These are phyloP conservation scores for Xenopus laevis DNA, from an alignment of 2,113 vertebrate species.

Conservation along the genomic window DNA sequence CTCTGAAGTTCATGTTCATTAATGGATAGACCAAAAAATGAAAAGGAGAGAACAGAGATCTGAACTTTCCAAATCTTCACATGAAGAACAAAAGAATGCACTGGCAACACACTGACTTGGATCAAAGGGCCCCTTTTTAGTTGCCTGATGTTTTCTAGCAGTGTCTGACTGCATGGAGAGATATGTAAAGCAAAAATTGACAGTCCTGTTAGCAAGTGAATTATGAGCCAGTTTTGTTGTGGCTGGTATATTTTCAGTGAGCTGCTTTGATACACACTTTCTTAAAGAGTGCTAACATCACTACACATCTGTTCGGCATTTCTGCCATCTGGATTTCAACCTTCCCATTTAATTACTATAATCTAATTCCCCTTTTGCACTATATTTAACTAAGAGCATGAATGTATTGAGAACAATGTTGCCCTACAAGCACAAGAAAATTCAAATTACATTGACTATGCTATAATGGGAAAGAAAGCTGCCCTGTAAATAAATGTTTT, in stretches of 20 bases:
- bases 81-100: slow-evolving; percentile 46
- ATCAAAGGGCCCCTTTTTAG: slow-evolving; percentile 47
- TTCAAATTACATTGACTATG: not conserved
- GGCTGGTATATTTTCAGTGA: slow-evolving; percentile 43
- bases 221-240: slow-evolving; percentile 45
- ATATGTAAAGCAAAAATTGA: slow-evolving; percentile 30
- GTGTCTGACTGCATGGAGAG: slow-evolving; percentile 21
- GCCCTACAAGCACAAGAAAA: slow-evolving; percentile 20
- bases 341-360: slow-evolving; percentile 50
- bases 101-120: slow-evolving; percentile 13
- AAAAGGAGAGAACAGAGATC: slow-evolving; percentile 22
- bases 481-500: no score
- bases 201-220: slow-evolving; percentile 30
- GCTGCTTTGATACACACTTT: slow-evolving; percentile 47
- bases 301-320: slow-evolving; percentile 47
- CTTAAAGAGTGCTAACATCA: slow-evolving; percentile 41
- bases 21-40: slow-evolving; percentile 28
- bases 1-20: slow-evolving; percentile 37
- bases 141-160: slow-evolving; percentile 43
- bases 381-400: slow-evolving; percentile 41
- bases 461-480: no score
- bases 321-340: slow-evolving; percentile 42
- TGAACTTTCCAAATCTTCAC: slow-evolving; percentile 44
- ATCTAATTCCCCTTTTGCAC: slow-evolving; percentile 36
- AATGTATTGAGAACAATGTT: slow-evolving; percentile 11